phyloP scores from a whole-genome alignment of 1,140 invertebrate genomes.

The Thaumatotibia leucotreta region DNA sequence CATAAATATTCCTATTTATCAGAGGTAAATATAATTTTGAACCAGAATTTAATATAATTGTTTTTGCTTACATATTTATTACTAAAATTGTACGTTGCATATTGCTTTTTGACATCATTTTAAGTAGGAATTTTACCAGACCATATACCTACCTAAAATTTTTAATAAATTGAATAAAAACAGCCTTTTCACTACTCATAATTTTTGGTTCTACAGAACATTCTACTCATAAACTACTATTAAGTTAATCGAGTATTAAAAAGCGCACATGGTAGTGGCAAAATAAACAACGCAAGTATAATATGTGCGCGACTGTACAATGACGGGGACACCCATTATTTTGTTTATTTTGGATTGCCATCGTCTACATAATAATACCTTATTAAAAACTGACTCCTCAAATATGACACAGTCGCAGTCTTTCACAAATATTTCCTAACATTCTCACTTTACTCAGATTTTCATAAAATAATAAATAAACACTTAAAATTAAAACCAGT shows the following conservation, averaged over 20 bases:
- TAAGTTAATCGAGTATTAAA: not conserved
- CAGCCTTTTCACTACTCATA: not conserved
- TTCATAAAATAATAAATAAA: not conserved
- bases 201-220: not conserved
- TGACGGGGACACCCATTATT: not conserved
- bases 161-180: not conserved
- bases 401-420: not conserved
- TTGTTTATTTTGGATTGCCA: not conserved
- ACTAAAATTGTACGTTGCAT: slow-evolving; percentile 1
- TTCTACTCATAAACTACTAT: not conserved
- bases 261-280: not conserved
- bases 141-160: not conserved
- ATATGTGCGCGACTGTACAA: too few relatives aligned
- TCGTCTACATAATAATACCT: not conserved
- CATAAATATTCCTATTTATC: not conserved
- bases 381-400: not conserved
- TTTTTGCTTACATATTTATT: slow-evolving; percentile 6
- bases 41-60: not conserved
- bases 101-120: slow-evolving; percentile 8
- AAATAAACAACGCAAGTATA: not conserved
- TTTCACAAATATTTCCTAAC: slow-evolving; percentile 6
- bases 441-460: not conserved
- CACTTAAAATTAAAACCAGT: not conserved
- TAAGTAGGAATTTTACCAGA: not conserved
- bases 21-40: slow-evolving; percentile 9